Evolutionary conservation across 1,140 invertebrate genomes (phyloP), one percentile per base, ranked within the genome.

Genomic region (Micrasema minimum): DNA sequence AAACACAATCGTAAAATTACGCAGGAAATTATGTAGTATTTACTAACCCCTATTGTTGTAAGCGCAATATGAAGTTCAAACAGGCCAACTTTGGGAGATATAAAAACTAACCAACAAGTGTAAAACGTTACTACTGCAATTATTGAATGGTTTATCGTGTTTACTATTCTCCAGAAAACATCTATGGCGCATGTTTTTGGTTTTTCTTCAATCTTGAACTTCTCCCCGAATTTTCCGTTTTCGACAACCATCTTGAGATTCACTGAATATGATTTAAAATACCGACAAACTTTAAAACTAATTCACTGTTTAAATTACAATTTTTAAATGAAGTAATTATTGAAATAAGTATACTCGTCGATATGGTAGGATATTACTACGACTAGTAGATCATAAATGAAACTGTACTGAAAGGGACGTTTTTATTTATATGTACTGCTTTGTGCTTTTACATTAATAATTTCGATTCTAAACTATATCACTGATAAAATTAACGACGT

Each of bases 21-120:
- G n/a, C n/a, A n/a, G n/a, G n/a, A n/a, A n/a, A n/a, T n/a, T n/a
- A n/a, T n/a, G n/a, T n/a, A n/a, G n/a, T 2, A n/a, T n/a, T 31
- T 31, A 43, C 64, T 61, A 66, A 74, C 72, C 51, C 67, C 72
- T n/a, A 67, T 35, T 9, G 67, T 67, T 9, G 62, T 26, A 2
- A 74, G 35, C 11, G 55, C 55, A 9, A 74, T 22, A 16, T 74
- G 72, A 2, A 69, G 18, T 41, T 70, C 72, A 18, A 70, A 66
- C 18, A 45, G 4, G 2, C 48, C 48, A 11, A 72, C 1, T n/a
- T 31, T 48, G 12, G 43, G 48, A n/a, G 16, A 26, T 6, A 31
- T 62, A 18, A 70, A 61, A 22, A 35, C 51, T 10, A 74, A 4
- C 50, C 53, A 74, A 37, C 31, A 61, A 35, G 59, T 66, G 26